Evolutionary conservation across 2,113 vertebrate genomes (phyloP).

Genomic region (Nematolebias whitei): DNA sequence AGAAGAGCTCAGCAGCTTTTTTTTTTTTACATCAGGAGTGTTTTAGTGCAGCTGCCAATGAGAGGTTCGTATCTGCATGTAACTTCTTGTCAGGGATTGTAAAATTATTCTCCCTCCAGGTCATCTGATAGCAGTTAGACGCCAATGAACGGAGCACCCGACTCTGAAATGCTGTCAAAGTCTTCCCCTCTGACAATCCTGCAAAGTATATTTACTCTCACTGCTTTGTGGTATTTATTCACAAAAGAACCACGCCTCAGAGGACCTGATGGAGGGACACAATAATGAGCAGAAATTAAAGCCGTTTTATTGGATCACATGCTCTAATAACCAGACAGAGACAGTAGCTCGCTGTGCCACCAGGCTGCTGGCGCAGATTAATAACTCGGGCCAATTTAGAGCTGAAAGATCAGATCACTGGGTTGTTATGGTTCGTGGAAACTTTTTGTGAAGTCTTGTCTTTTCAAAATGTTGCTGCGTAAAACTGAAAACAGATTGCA

Average conservation of each 20-base stretch:
- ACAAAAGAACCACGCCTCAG: constrained; percentile 1
- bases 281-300: constrained; percentile 19
- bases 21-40: not conserved
- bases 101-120: not conserved
- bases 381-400: not conserved
- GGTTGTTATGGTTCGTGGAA: not conserved
- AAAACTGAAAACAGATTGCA: not conserved
- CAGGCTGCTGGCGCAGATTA: not conserved
- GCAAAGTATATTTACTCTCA: constrained; percentile 28
- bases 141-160: constrained; percentile 31
- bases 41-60: not conserved
- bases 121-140: constrained; percentile 4
- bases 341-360: constrained; percentile 13
- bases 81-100: not conserved
- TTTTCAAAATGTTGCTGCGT: not conserved
- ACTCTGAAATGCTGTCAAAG: constrained; percentile 14
- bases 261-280: constrained; percentile 12
- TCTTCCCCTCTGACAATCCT: constrained; percentile 18
- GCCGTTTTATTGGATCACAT: constrained; percentile 49
- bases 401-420: fast-evolving
- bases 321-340: constrained; percentile 57
- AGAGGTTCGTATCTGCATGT: not conserved
- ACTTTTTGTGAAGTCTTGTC: not conserved
- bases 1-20: not conserved
- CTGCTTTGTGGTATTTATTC: constrained; percentile 32